Evolutionary conservation across 2,888 invertebrate genomes (phyloP), one percentile per base, ranked within the genome.

Genomic region (Drosophila flavopinicola): DNA sequence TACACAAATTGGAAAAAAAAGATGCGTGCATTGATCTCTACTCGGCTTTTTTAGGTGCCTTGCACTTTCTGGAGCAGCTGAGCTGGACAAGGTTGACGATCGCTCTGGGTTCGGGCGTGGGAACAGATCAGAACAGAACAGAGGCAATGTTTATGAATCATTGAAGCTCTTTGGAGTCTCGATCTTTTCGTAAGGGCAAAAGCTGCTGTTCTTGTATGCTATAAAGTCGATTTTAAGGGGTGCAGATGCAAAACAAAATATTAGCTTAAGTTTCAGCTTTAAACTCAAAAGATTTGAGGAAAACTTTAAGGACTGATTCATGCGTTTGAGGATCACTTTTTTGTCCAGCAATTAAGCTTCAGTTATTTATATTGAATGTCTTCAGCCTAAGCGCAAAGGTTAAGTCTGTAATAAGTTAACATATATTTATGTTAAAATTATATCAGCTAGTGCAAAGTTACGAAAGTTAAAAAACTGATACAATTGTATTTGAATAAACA

Each of bases 21-120:
- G 4, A 20, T 39, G 49, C 53, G 66, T 59, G 33, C 69, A 59
- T 71, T 70, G 72, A 70, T n/a, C n/a, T n/a, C n/a, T n/a, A n/a
- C 72, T 51, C 33, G 5, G 10, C 24, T 35, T 11, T 17, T 35
- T 11, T 17, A 10, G 53, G 35, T 56, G 57, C 57, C 44, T 48
- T 69, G 44, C 57, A 45, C 53, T 69, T 47, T 48, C 23, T 56
- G 56, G 56, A 56, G 25, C 66, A 48, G 41, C 38, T 27, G 27
- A 48, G 35, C 30, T 24, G 17, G n/a, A 9, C 30, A 39, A 39
- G 69, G 63, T 52, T 49, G 52, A 64, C 33, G 52, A 32, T 51
- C 66, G 42, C 17, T 4, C 10, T 11, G 4, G 20, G 11, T 9
- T 37, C 42, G 30, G 52, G 59, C 33, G 67, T 67, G 60, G 53